Percentiles rank a stretch among this genome's conserved stretches.
Conservation (phyloP, 1,140 invertebrate genomes). For the Prorops nasuta region DNA sequence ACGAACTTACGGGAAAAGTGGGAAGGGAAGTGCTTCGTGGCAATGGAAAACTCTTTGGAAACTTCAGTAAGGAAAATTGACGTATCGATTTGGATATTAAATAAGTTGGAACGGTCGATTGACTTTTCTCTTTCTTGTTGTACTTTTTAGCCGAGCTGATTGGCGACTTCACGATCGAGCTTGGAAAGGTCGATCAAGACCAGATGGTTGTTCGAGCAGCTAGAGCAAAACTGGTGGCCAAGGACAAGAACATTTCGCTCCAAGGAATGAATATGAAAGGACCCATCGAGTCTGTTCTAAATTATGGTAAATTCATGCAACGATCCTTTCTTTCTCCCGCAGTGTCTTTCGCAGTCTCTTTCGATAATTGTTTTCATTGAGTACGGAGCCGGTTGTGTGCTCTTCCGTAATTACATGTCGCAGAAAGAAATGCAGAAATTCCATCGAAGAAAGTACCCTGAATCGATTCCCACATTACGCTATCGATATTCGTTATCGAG, state of each 20-base stretch:
- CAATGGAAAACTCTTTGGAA: conserved; percentile 40
- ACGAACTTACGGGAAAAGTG: conserved; percentile 45
- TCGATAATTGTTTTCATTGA: not conserved
- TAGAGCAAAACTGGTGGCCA: conserved; percentile 40
- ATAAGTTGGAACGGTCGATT: not conserved
- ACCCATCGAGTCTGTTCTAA: conserved; percentile 41
- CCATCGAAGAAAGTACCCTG: conserved; percentile 32
- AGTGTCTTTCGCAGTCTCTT: conserved; percentile 2
- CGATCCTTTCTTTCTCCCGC: not conserved
- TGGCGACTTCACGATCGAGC: conserved; percentile 48
- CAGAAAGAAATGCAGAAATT: conserved; percentile 21
- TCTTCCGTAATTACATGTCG: conserved; percentile 17
- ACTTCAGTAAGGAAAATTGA: conserved; percentile 45
- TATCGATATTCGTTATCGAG: conserved; percentile 14
- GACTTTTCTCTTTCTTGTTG: not conserved
- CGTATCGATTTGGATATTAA: not conserved
- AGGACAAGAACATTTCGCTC: conserved; percentile 34
- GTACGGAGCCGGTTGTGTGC: not conserved
- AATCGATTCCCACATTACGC: conserved; percentile 15
- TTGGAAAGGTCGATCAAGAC: conserved; percentile 41
- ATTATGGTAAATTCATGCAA: conserved; percentile 37
- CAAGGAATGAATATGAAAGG: conserved; percentile 48
- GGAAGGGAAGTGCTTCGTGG: conserved; percentile 41
- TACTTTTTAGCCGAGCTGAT: conserved; percentile 37
- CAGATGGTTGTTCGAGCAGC: conserved; percentile 44